These are phyloP conservation scores for Ectemnius lituratus DNA, from an alignment of 2,888 invertebrate species.

Conservation along the genomic window DNA sequence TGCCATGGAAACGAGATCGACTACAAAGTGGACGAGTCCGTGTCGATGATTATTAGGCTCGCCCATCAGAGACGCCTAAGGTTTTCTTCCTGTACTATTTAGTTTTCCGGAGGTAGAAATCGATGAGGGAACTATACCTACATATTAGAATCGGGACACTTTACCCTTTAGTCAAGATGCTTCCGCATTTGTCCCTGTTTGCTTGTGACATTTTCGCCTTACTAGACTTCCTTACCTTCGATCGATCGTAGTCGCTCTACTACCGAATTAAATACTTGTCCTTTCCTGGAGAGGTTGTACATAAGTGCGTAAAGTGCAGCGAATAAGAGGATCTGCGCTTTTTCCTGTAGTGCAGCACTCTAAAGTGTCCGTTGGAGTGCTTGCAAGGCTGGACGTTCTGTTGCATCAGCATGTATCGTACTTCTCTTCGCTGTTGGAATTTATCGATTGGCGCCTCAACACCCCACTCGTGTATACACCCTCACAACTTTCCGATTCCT, in stretches of 20 bases:
- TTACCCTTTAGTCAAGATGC: too few relatives aligned
- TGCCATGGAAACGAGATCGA: too few relatives aligned
- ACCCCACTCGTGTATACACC: slow-evolving; percentile 51
- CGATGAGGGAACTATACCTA: too few relatives aligned
- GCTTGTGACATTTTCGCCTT: too few relatives aligned
- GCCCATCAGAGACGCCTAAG: too few relatives aligned
- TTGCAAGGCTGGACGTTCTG: slow-evolving; percentile 52
- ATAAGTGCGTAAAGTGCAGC: slow-evolving; percentile 43
- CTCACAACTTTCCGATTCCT: slow-evolving; percentile 44
- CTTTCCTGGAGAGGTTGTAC: slow-evolving; percentile 14
- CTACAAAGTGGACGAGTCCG: too few relatives aligned
- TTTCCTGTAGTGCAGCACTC: slow-evolving; percentile 49
- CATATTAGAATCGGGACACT: too few relatives aligned
- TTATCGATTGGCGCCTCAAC: slow-evolving; percentile 70
- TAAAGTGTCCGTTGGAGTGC: slow-evolving; percentile 40
- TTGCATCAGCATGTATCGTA: slow-evolving; percentile 60
- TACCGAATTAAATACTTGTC: slow-evolving; percentile 17
- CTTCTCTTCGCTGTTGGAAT: slow-evolving; percentile 60
- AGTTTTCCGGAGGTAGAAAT: too few relatives aligned
- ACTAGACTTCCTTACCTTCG: slow-evolving; percentile 13
- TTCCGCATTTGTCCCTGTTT: too few relatives aligned
- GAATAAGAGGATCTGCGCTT: slow-evolving; percentile 26
- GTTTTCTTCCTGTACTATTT: too few relatives aligned
- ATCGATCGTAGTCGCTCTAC: slow-evolving; percentile 34
- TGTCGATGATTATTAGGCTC: too few relatives aligned